Evolutionary conservation across 2,888 invertebrate species (phyloP).

Genomic region (Terebella lapidaria): DNA sequence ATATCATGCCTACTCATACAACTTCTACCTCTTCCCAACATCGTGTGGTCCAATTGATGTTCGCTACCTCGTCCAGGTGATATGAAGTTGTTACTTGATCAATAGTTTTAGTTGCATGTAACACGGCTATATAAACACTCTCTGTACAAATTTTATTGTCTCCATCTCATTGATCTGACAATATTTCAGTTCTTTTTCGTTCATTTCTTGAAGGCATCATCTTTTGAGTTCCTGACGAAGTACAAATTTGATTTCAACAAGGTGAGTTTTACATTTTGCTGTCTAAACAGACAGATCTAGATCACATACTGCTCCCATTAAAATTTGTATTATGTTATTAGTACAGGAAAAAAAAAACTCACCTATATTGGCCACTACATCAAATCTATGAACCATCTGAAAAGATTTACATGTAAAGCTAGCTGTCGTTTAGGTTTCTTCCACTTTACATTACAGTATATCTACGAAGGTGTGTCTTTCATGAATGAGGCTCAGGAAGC

Average conservation of each 20-base stretch:
- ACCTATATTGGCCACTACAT: too few relatives aligned
- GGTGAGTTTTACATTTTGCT: slow-evolving; percentile 55
- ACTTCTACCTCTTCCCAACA: slow-evolving; percentile 67
- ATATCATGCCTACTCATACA: slow-evolving; percentile 63
- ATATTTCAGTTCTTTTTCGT: neutral
- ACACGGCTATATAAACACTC: too few relatives aligned
- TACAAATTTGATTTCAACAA: slow-evolving; percentile 67
- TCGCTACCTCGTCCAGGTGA: slow-evolving; percentile 40
- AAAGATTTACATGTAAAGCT: too few relatives aligned
- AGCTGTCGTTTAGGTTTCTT: neutral
- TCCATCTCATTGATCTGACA: too few relatives aligned
- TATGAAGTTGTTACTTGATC: neutral
- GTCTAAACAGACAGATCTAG: too few relatives aligned
- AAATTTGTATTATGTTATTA: too few relatives aligned
- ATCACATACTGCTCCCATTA: too few relatives aligned
- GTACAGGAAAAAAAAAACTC: too few relatives aligned
- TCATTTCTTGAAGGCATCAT: slow-evolving; percentile 63
- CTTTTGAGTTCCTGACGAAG: slow-evolving; percentile 61
- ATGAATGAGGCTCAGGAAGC: neutral
- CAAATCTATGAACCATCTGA: too few relatives aligned
- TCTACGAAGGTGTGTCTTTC: slow-evolving; percentile 64
- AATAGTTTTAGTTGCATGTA: too few relatives aligned
- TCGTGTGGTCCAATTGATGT: slow-evolving; percentile 62
- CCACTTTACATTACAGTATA: slow-evolving; percentile 58
- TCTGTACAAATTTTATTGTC: too few relatives aligned